Percentiles rank a stretch among this genome's conserved stretches.
These are phyloP conservation scores for Vidua macroura DNA, from an alignment of 2,113 vertebrate genomes.

Conservation along the genomic window DNA sequence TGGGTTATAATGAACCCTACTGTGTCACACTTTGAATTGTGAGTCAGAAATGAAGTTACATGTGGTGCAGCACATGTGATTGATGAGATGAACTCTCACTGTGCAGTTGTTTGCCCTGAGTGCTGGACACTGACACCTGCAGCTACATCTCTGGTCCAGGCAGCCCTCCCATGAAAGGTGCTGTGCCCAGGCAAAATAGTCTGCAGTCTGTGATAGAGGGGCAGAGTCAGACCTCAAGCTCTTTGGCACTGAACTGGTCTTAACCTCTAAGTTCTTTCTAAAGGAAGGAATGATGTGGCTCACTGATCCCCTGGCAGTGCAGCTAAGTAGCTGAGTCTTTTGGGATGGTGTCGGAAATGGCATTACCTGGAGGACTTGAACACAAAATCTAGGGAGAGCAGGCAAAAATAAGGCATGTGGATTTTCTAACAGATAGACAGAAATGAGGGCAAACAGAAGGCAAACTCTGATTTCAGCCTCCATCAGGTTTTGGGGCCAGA, in stretches of 20 bases:
- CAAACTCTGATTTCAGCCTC: background rate
- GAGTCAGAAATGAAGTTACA: background rate
- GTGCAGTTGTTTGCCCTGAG: background rate
- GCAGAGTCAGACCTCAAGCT: background rate
- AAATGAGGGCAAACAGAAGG: background rate
- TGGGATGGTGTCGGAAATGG: background rate
- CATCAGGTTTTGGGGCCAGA: fast-evolving
- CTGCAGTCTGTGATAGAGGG: fast-evolving
- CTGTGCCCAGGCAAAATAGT: background rate
- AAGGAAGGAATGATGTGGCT: background rate
- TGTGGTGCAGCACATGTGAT: background rate
- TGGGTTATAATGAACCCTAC: background rate
- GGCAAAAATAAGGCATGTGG: background rate
- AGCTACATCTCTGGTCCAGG: background rate
- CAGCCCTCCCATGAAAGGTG: background rate
- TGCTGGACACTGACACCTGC: background rate
- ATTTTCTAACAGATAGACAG: background rate
- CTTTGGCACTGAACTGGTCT: background rate
- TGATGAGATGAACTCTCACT: fast-evolving
- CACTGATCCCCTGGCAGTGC: background rate
- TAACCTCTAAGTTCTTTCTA: background rate
- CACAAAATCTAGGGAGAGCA: background rate
- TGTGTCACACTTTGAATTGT: background rate
- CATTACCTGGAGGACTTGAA: background rate
- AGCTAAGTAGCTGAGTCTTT: background rate